A percentile compares a stretch with the other conserved stretches of the same genome.
Evolutionary conservation across 2,797 vertebrate genomes (phyloP).

Genomic region (Epinephelus coioides): DNA sequence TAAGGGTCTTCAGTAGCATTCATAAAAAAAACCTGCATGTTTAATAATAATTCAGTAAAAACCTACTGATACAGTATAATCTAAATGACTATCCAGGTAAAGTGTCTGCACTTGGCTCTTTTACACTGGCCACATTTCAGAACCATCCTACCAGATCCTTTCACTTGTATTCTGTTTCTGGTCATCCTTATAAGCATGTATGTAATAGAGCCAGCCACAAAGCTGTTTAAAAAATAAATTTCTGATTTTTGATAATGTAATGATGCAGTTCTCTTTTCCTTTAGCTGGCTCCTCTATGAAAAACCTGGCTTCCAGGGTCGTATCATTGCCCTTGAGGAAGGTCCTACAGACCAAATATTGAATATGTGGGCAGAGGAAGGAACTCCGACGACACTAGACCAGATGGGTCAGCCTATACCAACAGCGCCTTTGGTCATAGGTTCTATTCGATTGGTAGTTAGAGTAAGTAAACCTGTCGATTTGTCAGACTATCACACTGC

Average conservation of each 20-base stretch:
- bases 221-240: neutral
- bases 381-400: conserved; percentile 73
- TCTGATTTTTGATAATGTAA: neutral
- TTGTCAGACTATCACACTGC: neutral
- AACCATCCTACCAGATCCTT: neutral
- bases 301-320: conserved; percentile 95
- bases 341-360: conserved; percentile 87
- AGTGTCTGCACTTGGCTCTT: neutral
- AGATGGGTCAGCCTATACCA: conserved; percentile 72
- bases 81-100: neutral
- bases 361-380: conserved; percentile 89
- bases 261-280: conserved; percentile 16
- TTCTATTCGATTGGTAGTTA: conserved; percentile 91
- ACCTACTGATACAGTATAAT: neutral
- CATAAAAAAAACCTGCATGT: neutral
- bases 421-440: conserved; percentile 90
- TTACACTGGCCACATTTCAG: neutral
- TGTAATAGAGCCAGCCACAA: neutral
- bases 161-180: neutral
- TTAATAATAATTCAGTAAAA: too few relatives aligned
- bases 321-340: conserved; percentile 93
- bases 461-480: conserved; percentile 83
- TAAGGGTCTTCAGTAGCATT: conserved; percentile 71
- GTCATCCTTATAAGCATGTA: neutral
- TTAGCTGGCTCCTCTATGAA: conserved; percentile 97